Conservation (phyloP, 2,113 vertebrate species). For the Rhombomys opimus region DNA sequence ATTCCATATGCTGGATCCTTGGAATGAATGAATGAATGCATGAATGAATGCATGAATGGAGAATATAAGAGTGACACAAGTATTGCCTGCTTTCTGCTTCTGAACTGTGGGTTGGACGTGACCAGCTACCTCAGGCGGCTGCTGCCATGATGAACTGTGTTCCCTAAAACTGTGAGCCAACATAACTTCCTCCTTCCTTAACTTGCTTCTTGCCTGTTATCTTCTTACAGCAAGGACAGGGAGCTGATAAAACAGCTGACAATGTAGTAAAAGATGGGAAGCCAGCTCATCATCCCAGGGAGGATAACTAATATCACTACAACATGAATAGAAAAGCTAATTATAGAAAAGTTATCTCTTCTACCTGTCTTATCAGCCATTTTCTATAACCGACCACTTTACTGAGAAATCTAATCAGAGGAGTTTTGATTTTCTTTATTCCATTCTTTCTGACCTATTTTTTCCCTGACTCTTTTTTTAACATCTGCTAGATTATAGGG, state of each 20-base stretch:
- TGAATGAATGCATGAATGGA: too few species aligned
- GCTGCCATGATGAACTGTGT: too few species aligned
- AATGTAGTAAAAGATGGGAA: too few species aligned
- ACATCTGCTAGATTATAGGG: not conserved
- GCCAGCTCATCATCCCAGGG: not conserved
- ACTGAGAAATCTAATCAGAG: conserved; percentile 55
- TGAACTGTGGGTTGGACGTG: not conserved
- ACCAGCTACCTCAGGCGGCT: too few species aligned
- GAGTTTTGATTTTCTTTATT: not conserved
- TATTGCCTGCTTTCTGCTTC: not conserved
- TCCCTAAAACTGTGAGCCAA: not conserved
- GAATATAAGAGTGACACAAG: too few species aligned
- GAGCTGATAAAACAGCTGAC: not conserved
- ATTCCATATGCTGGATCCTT: not conserved
- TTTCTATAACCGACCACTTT: conserved; percentile 29
- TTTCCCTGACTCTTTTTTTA: not conserved
- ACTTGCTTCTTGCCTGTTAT: not conserved
- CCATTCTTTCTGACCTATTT: not conserved
- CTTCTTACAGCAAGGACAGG: not conserved
- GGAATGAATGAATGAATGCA: not conserved
- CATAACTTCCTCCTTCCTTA: not conserved
- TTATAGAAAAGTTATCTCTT: conserved; percentile 22
- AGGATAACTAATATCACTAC: not conserved
- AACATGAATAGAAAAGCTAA: not conserved
- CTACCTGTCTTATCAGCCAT: conserved; percentile 5